Evolutionary conservation across 2,797 vertebrate genomes (phyloP), one percentile per base, ranked within the genome.

Genomic region (Danio aesculapii): DNA sequence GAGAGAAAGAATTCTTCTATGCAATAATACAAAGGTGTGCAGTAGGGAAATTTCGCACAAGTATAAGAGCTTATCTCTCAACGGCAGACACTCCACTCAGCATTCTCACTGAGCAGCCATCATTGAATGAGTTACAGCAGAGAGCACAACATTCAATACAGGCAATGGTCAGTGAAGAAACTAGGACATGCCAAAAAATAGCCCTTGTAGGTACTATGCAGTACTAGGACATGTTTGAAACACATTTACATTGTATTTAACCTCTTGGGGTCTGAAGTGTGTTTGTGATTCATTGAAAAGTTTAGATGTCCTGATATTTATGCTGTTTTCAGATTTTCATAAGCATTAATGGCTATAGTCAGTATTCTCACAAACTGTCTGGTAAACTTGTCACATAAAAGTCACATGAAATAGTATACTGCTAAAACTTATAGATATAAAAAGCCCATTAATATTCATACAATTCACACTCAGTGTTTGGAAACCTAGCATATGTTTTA

Each of bases 61-160:
- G 79, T 49, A 59, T 67, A 14, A 3, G 11, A 11, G 61, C 79
- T 81, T 74, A 81, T 81, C 79, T 57, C 61, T 81, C 8, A 66
- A 30, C 16, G 0, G 43, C 79, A 81, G 79, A 58, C 44, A 49
- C 62, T 66, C 19, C 8, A 47, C 61, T 74, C 79, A 67, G 79
- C 62, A 58, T 81, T 74, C 70, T 67, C 13, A 66, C 52, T 5
- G n/a, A 44, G 68, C 16, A 55, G 53, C 16, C 0, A 0, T 21
- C n/a, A 6, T 19, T 67, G 10, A 81, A 74, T 43, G 30, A 53
- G 16, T 46, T 55, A 53, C 47, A 63, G 61, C 30, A 19, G 49
- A 76, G 41, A 76, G 21, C 44, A 55, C 43, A 58, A 44, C 17
- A 55, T 64, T 81, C 21, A 55, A 13, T 30, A 10, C 19, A 73